These are phyloP conservation scores for Charina bottae DNA, from an alignment of 2,113 vertebrate genomes.

Conservation along the genomic window DNA sequence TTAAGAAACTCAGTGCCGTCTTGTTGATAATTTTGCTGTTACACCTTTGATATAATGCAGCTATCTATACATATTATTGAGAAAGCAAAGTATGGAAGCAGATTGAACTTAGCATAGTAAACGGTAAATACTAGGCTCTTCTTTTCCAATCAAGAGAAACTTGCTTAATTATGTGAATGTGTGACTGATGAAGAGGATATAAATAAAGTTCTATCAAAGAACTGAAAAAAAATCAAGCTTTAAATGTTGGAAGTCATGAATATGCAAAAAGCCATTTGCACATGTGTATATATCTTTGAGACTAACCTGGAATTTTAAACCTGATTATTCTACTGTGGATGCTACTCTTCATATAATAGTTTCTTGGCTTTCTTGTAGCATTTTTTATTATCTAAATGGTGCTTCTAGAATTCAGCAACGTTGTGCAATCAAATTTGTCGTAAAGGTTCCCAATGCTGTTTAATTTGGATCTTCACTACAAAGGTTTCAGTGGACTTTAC, in stretches of 20 bases:
- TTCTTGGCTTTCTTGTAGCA: background rate
- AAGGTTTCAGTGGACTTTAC: background rate
- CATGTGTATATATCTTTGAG: background rate
- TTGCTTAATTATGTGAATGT: constrained; percentile 35
- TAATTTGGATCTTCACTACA: background rate
- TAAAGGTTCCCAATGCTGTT: background rate
- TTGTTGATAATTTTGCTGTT: background rate
- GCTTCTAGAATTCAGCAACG: background rate
- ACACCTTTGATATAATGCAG: constrained; percentile 8
- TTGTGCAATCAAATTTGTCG: background rate
- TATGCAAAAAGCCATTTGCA: constrained; percentile 22
- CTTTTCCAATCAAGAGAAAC: constrained; percentile 7
- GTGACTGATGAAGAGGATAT: constrained; percentile 23
- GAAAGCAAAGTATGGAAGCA: background rate
- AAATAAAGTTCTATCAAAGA: constrained; percentile 30
- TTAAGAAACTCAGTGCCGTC: background rate
- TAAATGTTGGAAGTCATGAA: constrained; percentile 21
- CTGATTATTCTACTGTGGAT: background rate
- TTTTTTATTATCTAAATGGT: background rate
- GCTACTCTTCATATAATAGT: background rate
- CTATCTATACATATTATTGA: constrained; percentile 16
- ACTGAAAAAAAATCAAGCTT: constrained; percentile 8
- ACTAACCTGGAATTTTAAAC: constrained; percentile 7
- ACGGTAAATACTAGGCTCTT: constrained; percentile 20
- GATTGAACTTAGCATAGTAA: constrained; percentile 24